These are phyloP conservation scores for Trisateles emortualis DNA, from an alignment of 2,888 invertebrate species.

Conservation along the genomic window DNA sequence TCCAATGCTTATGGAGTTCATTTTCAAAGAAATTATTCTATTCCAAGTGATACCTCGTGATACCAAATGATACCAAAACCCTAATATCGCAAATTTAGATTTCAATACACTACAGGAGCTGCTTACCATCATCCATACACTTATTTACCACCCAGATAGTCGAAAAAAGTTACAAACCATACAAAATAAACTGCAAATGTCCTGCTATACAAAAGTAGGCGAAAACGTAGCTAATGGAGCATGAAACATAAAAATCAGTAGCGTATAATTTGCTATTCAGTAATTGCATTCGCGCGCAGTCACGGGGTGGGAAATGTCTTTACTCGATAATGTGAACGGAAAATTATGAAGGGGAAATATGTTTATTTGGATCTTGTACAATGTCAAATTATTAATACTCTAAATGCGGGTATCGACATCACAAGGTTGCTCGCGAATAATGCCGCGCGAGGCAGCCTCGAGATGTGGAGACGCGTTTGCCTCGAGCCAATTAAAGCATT, in stretches of 20 bases:
- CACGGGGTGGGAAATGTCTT: neutral
- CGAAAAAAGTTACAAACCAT: neutral
- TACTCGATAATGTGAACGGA: neutral
- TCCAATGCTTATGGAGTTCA: no score
- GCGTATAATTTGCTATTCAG: constrained; percentile 10
- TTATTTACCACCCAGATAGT: neutral
- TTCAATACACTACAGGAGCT: no score
- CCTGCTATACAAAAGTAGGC: neutral
- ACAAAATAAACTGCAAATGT: neutral
- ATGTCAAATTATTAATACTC: neutral
- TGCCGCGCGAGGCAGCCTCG: no score
- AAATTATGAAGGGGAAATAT: constrained; percentile 3
- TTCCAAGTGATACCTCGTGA: no score
- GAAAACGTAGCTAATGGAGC: constrained; percentile 1
- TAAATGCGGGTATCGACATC: no score
- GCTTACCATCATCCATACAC: no score
- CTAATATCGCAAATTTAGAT: no score
- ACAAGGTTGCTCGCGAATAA: no score
- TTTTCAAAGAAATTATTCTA: no score
- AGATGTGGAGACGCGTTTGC: no score
- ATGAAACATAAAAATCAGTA: constrained; percentile 7
- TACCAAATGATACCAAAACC: no score
- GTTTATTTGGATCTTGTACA: neutral
- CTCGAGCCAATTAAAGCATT: no score
- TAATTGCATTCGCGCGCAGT: constrained; percentile 10